Evolutionary conservation across 2,797 vertebrate species (phyloP).

Genomic region (Pipistrellus pipistrellus): DNA sequence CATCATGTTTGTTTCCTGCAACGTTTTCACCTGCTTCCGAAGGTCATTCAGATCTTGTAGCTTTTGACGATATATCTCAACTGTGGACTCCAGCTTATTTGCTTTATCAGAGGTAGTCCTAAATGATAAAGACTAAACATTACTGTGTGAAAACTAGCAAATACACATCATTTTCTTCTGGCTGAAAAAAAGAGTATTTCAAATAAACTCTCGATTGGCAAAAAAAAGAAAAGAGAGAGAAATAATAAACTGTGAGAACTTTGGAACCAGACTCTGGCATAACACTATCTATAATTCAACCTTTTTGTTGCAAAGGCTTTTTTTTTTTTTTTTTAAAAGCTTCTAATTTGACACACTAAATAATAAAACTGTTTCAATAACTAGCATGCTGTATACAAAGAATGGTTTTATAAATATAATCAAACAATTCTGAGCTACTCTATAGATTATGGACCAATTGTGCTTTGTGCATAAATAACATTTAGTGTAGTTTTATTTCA

Average conservation of each 20-base stretch:
- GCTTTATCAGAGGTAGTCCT: constrained; percentile 94
- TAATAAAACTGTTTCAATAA: background rate
- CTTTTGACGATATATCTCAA: constrained; percentile 97
- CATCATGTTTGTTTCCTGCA: constrained; percentile 98
- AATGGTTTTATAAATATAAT: background rate
- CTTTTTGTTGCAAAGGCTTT: constrained; percentile 18
- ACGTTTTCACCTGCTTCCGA: constrained; percentile 95
- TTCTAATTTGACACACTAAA: background rate
- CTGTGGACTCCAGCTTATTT: constrained; percentile 95
- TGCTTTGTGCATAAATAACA: background rate
- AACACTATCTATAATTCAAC: background rate
- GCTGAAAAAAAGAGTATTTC: constrained; percentile 34
- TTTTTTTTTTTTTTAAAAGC: background rate
- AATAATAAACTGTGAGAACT: background rate
- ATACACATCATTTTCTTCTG: background rate
- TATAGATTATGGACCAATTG: background rate
- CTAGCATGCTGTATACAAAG: background rate
- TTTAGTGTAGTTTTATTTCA: background rate
- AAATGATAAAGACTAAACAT: constrained; percentile 19
- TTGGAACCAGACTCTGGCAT: background rate
- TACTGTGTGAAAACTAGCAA: constrained; percentile 39
- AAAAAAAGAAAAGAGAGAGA: background rate
- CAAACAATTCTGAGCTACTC: background rate
- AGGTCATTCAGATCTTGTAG: constrained; percentile 96
- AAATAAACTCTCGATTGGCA: background rate